A percentile compares a stretch with the other conserved stretches of the same genome.
Conservation (phyloP, 2,113 vertebrate species). For the zebrafish (Danio rerio) region DNA sequence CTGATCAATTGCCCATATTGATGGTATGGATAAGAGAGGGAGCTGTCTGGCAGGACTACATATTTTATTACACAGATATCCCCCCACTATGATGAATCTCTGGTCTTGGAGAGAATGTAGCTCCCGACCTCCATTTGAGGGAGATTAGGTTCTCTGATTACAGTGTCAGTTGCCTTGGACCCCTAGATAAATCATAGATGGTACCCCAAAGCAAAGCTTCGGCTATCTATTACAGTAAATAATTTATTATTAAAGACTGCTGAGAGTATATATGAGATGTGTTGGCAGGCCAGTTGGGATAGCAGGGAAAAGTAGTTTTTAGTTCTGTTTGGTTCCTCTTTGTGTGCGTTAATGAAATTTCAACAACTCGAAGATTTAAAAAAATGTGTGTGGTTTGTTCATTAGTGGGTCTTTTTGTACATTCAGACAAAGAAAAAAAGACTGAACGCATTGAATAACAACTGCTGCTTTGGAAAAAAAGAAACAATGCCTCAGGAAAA, state of each 20-base stretch:
- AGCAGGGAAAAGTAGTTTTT: slow-evolving; percentile 43
- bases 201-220: slow-evolving; percentile 68
- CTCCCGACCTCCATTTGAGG: slow-evolving; percentile 73
- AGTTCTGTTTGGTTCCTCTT: slow-evolving; percentile 25
- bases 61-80: slow-evolving; percentile 72
- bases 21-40: slow-evolving; percentile 38
- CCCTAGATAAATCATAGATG: slow-evolving; percentile 75
- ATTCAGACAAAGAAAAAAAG: background rate
- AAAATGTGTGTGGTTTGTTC: slow-evolving; percentile 9
- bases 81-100: slow-evolving; percentile 71
- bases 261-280: slow-evolving; percentile 70
- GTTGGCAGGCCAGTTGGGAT: slow-evolving; percentile 56
- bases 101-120: slow-evolving; percentile 69
- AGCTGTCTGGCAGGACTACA: slow-evolving; percentile 63
- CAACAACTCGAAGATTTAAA: background rate
- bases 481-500: slow-evolving; percentile 38
- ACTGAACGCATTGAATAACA: slow-evolving; percentile 14
- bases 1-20: slow-evolving; percentile 46
- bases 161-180: slow-evolving; percentile 72
- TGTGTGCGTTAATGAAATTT: background rate
- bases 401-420: slow-evolving; percentile 3
- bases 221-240: slow-evolving; percentile 75
- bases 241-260: slow-evolving; percentile 68
- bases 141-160: slow-evolving; percentile 80
- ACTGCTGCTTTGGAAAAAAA: background rate